Conservation (phyloP, 2,888 invertebrate genomes). For the Xestoiulus laeticollis region DNA sequence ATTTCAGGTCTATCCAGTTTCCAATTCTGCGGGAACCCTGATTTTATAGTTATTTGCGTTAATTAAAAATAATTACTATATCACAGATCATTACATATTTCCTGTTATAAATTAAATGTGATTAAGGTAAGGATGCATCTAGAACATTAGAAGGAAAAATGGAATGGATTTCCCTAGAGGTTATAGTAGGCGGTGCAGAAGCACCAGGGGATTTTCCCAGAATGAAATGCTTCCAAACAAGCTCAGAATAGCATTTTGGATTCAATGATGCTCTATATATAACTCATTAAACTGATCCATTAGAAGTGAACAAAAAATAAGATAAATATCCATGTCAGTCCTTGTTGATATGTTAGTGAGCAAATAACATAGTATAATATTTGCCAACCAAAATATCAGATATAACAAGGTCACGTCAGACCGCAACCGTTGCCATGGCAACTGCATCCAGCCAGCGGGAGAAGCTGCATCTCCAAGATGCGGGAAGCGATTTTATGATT, state of each 20-base stretch:
- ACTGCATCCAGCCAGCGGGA: constrained; percentile 46
- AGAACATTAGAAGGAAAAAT: background rate
- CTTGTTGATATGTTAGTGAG: background rate
- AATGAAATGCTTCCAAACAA: constrained; percentile 7
- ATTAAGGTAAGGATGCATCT: background rate
- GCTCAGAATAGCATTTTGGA: background rate
- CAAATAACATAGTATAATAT: background rate
- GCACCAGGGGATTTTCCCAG: background rate
- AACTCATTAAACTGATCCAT: background rate
- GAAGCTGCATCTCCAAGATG: constrained; percentile 27
- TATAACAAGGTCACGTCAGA: background rate
- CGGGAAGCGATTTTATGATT: constrained; percentile 3
- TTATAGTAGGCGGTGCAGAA: background rate
- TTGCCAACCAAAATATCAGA: background rate
- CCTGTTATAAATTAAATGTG: background rate
- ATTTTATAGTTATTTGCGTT: no score
- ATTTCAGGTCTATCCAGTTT: no score
- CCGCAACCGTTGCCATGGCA: constrained; percentile 46
- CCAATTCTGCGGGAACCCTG: no score
- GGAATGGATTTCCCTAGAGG: background rate
- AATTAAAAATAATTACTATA: no score
- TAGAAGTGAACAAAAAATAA: background rate
- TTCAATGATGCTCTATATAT: background rate
- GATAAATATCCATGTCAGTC: background rate
- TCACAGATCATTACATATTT: no score